phyloP scores from a whole-genome alignment of 2,797 vertebrate species.

The Notolabrus celidotus region DNA sequence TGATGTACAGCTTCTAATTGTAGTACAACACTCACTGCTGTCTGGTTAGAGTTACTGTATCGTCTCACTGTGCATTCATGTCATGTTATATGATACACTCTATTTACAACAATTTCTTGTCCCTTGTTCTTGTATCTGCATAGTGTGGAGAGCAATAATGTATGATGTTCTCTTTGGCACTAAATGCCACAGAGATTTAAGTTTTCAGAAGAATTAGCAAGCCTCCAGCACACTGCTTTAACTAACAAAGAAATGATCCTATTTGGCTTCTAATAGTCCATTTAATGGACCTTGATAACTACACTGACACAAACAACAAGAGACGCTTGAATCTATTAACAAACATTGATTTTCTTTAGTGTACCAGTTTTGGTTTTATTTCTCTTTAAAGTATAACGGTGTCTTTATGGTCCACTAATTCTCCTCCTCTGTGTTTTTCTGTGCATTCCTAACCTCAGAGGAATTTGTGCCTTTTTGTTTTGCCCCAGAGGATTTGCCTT shows the following conservation, averaged over 20 bases:
- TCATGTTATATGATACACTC: too few species aligned
- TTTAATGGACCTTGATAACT: background rate
- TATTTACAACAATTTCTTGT: too few species aligned
- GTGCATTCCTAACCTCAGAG: constrained; percentile 32
- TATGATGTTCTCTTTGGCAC: too few species aligned
- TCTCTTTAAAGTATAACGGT: background rate
- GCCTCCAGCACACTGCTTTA: too few species aligned
- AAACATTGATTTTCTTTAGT: background rate
- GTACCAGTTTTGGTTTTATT: background rate
- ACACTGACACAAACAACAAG: background rate
- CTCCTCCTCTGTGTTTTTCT: constrained; percentile 13
- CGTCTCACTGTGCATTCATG: too few species aligned
- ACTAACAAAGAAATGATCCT: background rate
- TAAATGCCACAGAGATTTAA: too few species aligned
- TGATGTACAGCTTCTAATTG: background rate
- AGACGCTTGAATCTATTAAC: background rate
- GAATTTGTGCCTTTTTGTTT: constrained; percentile 36
- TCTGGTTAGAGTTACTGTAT: too few species aligned
- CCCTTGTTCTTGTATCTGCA: too few species aligned
- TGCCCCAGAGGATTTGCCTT: constrained; percentile 42
- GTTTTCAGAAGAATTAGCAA: too few species aligned
- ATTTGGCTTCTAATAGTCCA: background rate
- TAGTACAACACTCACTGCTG: too few species aligned
- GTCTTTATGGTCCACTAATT: constrained; percentile 11
- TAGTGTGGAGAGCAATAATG: too few species aligned